Base-by-base conservation (phyloP, 2,888 invertebrate species). In the Craniophora ligustri region DNA sequence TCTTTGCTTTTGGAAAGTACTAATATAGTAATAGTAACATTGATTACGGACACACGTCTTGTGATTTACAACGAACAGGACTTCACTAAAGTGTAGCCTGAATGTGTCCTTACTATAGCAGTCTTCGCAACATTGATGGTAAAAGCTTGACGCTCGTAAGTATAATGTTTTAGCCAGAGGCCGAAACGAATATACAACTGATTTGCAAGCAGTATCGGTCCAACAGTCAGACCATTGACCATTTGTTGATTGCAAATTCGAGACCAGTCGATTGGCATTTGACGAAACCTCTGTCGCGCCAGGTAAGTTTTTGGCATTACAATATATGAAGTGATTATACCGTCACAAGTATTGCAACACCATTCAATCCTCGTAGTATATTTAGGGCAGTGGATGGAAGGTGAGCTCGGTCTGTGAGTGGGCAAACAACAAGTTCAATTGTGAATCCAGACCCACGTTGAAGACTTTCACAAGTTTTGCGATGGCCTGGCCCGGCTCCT, bases 371-470 rank as follows among this genome's bases (percentile, higher is more conserved):
- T 68, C 45, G 62, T 47, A 11, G 28, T 30, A 11, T 26, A 63
- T 82, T 92, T 92, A 94, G 70, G 93, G 93, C 64, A 90, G 67
- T 1, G 95, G 95, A 81, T 94, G 91, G 89, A 96, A 95, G 34
- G 94, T 94, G 39, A 96, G 92, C 85, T 95, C 95, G 40, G 95
- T 94, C 78, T 95, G 94, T 62, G 95, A 95, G 83, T 94, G 94
- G 1, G 95, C 94, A 82, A 96, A 96, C 54, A 96, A 85, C 54
- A 95, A 85, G 81, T 95, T 95, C 68, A 96, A 82, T 79, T 96
- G 95, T 0, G 96, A 96, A 82, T 96, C 96, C 69, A 96, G 85
- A 63, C 96, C 96, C 45, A 96, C 95, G 79, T 95, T 95, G 84
- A 94, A 95, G 21, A 96, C 94, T 77, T 94, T 93, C 5, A 95